Conservation (phyloP, 2,888 invertebrate genomes). For the Cheilosia impressa region DNA sequence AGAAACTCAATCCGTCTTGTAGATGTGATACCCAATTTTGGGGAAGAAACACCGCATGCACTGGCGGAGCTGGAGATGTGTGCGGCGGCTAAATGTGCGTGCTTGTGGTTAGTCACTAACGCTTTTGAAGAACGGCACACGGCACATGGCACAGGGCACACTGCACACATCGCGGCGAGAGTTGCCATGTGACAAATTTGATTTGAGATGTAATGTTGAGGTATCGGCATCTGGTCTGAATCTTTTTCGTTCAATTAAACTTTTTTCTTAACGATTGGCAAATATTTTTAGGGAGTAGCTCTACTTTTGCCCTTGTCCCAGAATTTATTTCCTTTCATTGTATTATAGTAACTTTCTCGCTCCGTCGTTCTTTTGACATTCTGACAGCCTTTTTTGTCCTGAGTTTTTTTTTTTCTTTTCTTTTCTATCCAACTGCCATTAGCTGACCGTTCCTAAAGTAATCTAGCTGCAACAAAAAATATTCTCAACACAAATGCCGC, state of each 20-base stretch:
- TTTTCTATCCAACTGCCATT: too few species aligned
- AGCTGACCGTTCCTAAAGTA: too few species aligned
- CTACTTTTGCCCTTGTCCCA: too few species aligned
- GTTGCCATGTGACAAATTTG: conserved; percentile 17
- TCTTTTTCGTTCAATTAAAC: too few species aligned
- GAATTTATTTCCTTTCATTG: too few species aligned
- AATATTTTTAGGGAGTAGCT: not conserved
- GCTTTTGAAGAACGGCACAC: conserved; percentile 32
- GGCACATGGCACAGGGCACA: conserved; percentile 25
- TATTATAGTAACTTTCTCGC: too few species aligned
- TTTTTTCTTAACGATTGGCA: not conserved
- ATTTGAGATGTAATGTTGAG: not conserved
- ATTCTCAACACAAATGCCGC: too few species aligned
- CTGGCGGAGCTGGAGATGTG: not conserved
- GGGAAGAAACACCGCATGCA: conserved; percentile 42
- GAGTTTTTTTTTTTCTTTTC: too few species aligned
- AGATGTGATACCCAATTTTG: conserved; percentile 69
- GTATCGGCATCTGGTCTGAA: too few species aligned
- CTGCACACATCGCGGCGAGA: conserved; percentile 1
- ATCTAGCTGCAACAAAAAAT: too few species aligned
- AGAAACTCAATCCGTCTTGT: conserved; percentile 69
- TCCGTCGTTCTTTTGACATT: too few species aligned
- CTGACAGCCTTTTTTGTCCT: too few species aligned
- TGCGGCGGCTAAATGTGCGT: conserved; percentile 33
- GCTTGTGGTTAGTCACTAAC: conserved; percentile 47